Conservation (phyloP, 92 coral and sea anemone species). For the Epizoanthus stellaris region DNA sequence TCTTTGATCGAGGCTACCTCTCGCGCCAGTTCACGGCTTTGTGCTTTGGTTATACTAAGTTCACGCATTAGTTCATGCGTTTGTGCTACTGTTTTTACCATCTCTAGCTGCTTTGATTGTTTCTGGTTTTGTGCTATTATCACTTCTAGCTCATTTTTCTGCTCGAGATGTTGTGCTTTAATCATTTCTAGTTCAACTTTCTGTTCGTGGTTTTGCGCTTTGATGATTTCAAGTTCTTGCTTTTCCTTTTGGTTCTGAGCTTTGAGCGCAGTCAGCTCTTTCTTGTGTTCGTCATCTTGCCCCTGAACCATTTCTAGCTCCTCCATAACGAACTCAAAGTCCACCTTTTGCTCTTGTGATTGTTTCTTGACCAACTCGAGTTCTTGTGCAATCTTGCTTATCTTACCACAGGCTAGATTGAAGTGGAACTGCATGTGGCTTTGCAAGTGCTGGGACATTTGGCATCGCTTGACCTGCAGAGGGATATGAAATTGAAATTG, state of each 20-base stretch:
- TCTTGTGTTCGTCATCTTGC: constrained; percentile 33
- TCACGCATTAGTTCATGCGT: constrained; percentile 38
- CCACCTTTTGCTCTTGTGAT: constrained; percentile 26
- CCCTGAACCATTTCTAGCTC: constrained; percentile 43
- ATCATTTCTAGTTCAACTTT: constrained; percentile 31
- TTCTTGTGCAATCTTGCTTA: constrained; percentile 2
- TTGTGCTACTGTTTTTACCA: constrained; percentile 23
- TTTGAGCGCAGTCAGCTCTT: not conserved
- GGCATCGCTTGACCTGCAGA: constrained; percentile 15
- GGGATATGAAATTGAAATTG: too few species aligned
- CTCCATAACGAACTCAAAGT: constrained; percentile 44
- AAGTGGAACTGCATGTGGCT: constrained; percentile 37
- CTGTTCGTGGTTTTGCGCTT: constrained; percentile 26
- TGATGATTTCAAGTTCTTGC: constrained; percentile 19
- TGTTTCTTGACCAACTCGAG: constrained; percentile 30
- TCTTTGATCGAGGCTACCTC: constrained; percentile 3
- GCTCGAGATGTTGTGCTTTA: constrained; percentile 36
- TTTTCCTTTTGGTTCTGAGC: constrained; percentile 26
- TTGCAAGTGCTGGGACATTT: constrained; percentile 36
- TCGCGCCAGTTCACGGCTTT: constrained; percentile 7
- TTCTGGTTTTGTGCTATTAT: constrained; percentile 20
- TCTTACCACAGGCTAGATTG: constrained; percentile 21
- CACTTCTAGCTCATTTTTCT: constrained; percentile 13
- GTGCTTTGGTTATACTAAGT: constrained; percentile 18
- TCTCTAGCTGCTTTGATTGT: constrained; percentile 23